Evolutionary conservation across 2,888 invertebrate species (phyloP).

Genomic region (Andricus quercusramuli): DNA sequence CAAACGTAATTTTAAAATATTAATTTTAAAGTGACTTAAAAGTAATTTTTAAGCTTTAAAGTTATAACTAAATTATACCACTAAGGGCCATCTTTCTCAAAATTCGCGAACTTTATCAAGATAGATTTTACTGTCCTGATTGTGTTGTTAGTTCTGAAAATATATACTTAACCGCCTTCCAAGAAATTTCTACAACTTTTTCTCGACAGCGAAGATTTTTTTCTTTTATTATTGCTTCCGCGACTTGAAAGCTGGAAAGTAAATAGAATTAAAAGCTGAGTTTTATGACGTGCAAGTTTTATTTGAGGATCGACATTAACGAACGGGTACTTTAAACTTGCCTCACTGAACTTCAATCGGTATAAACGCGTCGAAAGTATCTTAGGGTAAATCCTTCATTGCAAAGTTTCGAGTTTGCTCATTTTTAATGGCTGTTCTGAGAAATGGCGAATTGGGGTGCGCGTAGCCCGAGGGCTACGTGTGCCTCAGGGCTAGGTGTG

Average conservation of each 20-base stretch:
- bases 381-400: slow-evolving; percentile 1
- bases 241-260: background rate
- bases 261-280: slow-evolving; percentile 30
- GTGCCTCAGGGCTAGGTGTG: too few relatives aligned
- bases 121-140: background rate
- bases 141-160: background rate
- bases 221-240: background rate
- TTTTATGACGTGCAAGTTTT: background rate
- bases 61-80: too few relatives aligned
- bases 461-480: too few relatives aligned
- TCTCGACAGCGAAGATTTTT: background rate
- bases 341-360: slow-evolving; percentile 15
- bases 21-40: too few relatives aligned
- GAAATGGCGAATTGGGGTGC: background rate
- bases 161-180: background rate
- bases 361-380: slow-evolving; percentile 15
- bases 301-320: slow-evolving; percentile 29
- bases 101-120: background rate
- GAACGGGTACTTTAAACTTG: slow-evolving; percentile 22
- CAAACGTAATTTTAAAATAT: too few relatives aligned
- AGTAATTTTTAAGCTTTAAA: too few relatives aligned
- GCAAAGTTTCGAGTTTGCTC: background rate
- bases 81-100: too few relatives aligned
- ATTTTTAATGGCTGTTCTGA: background rate
- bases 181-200: background rate